Base-by-base conservation (phyloP, 2,797 vertebrate species). In the Sebastes trivittatus region DNA sequence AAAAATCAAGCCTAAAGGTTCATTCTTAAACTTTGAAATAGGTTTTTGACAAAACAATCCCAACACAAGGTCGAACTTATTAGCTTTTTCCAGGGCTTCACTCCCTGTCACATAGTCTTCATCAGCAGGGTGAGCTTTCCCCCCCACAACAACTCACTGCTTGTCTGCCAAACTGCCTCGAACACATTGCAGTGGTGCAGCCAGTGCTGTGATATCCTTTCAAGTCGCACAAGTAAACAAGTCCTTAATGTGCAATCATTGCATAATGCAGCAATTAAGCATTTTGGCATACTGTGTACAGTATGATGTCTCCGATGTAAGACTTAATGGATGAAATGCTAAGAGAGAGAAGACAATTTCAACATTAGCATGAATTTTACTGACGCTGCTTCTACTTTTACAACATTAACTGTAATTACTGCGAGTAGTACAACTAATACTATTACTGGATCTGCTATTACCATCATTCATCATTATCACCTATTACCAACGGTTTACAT, bases 181-280 rank as follows among this genome's bases (percentile, higher is more conserved):
- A 46, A 73, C 25, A 69, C 52, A 58, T 34, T 2, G n/a, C 60
- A 56, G 20, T 6, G 25, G 60, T 42, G 36, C 54, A 74, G 71
- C 52, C 65, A 6, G 23, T 14, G 61, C 65, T 75, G 67, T 46
- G 32, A 66, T 23, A 55, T 66, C 34, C 23, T 64, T 63, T 29
- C 59, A 52, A 54, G 18, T 58, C 1, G 0, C 16, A 63, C 27
- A 49, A 25, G 63, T 52, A 78, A 83, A 78, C 60, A 62, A 62
- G 52, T 42, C 34, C 58, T 34, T 58, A 56, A 65, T 42, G 30
- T 77, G 25, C 74, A 72, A 55, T 77, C 60, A 4, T 46, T 76
- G 10, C 56, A 70, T 69, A 77, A 77, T 30, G 11, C 14, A 52
- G 67, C 34, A 68, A 60, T 75, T 67, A 84, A 30, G 63, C 11